phyloP scores from a whole-genome alignment of 2,888 invertebrate species.

The Papilio protenor region DNA sequence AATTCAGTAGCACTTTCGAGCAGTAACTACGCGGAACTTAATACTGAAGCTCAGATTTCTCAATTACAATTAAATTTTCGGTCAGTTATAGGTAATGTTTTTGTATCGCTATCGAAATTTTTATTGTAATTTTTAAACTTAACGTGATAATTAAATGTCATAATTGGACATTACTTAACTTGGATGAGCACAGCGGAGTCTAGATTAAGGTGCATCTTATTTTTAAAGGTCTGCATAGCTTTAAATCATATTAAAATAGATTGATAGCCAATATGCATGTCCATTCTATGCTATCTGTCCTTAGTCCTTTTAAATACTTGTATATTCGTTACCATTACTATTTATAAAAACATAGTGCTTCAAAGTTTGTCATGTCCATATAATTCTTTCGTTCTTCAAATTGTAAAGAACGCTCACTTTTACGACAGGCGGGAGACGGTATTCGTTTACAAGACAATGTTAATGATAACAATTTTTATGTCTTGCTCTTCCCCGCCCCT shows the following conservation, averaged over 20 bases:
- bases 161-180: no score
- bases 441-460: slow-evolving; percentile 61
- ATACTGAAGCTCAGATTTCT: slow-evolving; percentile 28
- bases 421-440: slow-evolving; percentile 55
- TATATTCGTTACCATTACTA: no score
- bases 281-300: no score
- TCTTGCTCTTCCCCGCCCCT: slow-evolving; percentile 47
- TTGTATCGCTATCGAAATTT: neutral
- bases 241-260: no score
- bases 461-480: slow-evolving; percentile 64
- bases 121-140: no score
- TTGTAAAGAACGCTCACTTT: slow-evolving; percentile 59
- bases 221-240: no score
- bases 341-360: no score
- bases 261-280: no score
- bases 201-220: no score
- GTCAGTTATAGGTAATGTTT: neutral
- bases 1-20: slow-evolving; percentile 31
- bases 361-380: slow-evolving; percentile 43
- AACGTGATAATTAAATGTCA: no score
- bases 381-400: slow-evolving; percentile 50
- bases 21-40: slow-evolving; percentile 25
- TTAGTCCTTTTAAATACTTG: no score
- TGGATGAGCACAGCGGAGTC: no score
- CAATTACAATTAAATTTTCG: slow-evolving; percentile 35